These are phyloP conservation scores for Muscicapa comitata DNA, from an alignment of 2,797 vertebrate genomes.

Conservation along the genomic window DNA sequence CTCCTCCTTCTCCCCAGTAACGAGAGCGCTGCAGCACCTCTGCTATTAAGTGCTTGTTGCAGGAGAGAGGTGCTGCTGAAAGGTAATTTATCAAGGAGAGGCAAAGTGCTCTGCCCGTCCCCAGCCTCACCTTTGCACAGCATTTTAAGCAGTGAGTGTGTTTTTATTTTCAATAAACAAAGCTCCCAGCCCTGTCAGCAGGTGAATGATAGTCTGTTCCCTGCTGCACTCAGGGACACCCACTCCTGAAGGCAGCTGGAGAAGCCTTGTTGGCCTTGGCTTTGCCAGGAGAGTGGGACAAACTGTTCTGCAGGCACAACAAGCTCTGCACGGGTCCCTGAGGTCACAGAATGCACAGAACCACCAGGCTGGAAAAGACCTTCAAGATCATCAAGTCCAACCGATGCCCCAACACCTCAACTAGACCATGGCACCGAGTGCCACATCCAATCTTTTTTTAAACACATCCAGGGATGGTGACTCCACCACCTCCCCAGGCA, in stretches of 20 bases:
- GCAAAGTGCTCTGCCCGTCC: neutral
- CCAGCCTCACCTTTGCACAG: neutral
- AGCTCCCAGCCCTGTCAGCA: neutral
- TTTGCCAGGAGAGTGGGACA: neutral
- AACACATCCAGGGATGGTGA: no score
- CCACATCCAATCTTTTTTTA: no score
- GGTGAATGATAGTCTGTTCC: neutral
- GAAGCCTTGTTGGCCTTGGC: neutral
- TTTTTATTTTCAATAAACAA: constrained; percentile 18
- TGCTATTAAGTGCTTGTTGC: neutral
- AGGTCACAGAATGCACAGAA: no score
- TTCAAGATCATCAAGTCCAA: no score
- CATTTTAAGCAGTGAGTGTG: neutral
- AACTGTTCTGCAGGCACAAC: neutral
- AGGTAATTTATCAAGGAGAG: neutral
- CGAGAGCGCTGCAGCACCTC: neutral
- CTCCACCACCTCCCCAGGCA: no score
- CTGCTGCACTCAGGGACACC: neutral
- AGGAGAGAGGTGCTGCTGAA: neutral
- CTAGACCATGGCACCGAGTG: no score
- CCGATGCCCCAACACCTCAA: no score
- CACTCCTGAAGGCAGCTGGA: neutral
- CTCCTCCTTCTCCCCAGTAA: neutral
- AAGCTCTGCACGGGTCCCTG: neutral
- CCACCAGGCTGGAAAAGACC: no score